Percentiles rank a stretch among this genome's conserved stretches.
Evolutionary conservation across 2,113 vertebrate species (phyloP).

Genomic region (Nanorana parkeri): DNA sequence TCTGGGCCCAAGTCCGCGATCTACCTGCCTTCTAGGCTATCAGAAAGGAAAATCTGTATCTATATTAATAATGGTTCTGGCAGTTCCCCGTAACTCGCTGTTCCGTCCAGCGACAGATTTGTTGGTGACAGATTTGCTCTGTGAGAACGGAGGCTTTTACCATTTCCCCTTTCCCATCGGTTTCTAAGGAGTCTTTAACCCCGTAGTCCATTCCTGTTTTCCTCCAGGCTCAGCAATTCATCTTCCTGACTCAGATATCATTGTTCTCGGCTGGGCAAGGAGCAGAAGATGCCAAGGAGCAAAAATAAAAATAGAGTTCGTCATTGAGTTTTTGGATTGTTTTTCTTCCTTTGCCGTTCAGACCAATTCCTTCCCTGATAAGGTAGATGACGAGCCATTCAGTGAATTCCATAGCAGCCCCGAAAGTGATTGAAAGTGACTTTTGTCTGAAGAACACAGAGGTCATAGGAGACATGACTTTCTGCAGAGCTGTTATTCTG

Average conservation of each 20-base stretch:
- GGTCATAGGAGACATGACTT: not conserved
- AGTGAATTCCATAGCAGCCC: not conserved
- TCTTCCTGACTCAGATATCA: conserved; percentile 79
- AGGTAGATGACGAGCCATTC: not conserved
- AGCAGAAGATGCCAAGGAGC: conserved; percentile 74
- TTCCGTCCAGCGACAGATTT: not conserved
- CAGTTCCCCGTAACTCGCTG: not conserved
- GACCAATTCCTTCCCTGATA: conserved; percentile 54
- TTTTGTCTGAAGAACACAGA: not conserved
- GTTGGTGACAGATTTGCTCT: not conserved
- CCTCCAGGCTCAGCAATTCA: conserved; percentile 70
- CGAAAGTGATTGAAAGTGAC: not conserved
- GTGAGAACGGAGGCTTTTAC: conserved; percentile 1
- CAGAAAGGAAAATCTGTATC: too few species aligned
- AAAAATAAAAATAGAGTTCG: conserved; percentile 41
- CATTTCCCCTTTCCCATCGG: conserved; percentile 20
- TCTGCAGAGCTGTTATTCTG: not conserved
- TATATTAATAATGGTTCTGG: not conserved
- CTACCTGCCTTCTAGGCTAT: too few species aligned
- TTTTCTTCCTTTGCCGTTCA: conserved; percentile 49
- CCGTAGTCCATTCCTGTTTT: conserved; percentile 79
- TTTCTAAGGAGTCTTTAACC: conserved; percentile 67
- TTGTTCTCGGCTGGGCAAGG: conserved; percentile 78
- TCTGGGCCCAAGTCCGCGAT: too few species aligned
- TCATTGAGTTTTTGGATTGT: conserved; percentile 6